Evolutionary conservation across 2,113 vertebrate genomes (phyloP), one percentile per base, ranked within the genome.

Genomic region (Onychostoma macrolepis): DNA sequence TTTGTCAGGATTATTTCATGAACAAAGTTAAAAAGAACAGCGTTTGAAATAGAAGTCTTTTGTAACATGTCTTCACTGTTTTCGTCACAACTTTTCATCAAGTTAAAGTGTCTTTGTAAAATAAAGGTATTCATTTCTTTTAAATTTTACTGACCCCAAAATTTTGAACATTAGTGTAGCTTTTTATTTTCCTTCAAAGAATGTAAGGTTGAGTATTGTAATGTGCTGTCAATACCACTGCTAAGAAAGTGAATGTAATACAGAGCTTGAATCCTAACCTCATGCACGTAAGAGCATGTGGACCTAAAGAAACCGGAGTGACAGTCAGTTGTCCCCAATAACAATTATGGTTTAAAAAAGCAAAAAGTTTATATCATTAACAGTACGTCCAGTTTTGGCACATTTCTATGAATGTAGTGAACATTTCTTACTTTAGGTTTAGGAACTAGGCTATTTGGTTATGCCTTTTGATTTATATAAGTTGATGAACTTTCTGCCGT

Each of bases 201-300:
- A 92, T 94, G 92, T 93, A 93, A 89, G 0, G 81, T 88, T 63
- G 63, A 85, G n/a, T 76, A 69, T 89, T 63, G 63, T 85, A 86
- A 50, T 48, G 36, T 53, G 56, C 80, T 81, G 50, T 81, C 48
- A 79, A 80, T 86, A 77, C 83, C 82, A 88, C 89, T 85, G 78
- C 69, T 69, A 81, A 85, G 61, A 86, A 85, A 89, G 88, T 90
- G 93, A 93, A 93, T 94, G 92, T 93, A 93, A 78, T 65, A 3
- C 36, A 28, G 36, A 53, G 13, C 7, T 28, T 83, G 36, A 84
- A 26, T 53, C 21, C 41, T 80, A 63, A 50, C 26, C n/a, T 85
- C 19, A 61, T 36, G 48, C 65, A 65, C 3, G 26, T 19, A 26
- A 30, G 21, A 53, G 28, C 41, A 83, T 53, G 13, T 21, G 30